Base-by-base conservation (phyloP, 2,113 vertebrate species). In the Pterocles gutturalis region DNA sequence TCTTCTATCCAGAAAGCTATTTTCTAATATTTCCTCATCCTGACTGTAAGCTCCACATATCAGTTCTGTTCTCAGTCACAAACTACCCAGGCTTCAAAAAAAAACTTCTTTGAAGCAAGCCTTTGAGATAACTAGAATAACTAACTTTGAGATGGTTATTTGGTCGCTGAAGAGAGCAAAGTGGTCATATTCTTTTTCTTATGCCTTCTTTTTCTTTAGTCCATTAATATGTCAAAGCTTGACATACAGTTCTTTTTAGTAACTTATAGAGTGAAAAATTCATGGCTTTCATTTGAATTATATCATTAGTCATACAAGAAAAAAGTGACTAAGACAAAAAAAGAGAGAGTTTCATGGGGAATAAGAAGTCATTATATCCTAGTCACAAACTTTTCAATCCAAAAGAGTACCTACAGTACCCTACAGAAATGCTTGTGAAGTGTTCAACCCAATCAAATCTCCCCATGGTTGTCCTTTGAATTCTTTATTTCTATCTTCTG, bases 401-500 rank as follows among this genome's bases (percentile, higher is more conserved):
- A n/a, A 55, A 73, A 67, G 60, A 83, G 51, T 73, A 95, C 83
- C 83, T 93, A 75, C 34, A 60, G 64, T 94, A 96, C 83, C 58
- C 87, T 93, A 81, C 81, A 97, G 89, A 97, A 96, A 95, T 7
- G 10, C 71, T 64, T 96, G 53, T 95, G 91, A 96, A 92, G 86
- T 96, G 71, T 45, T 93, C 53, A 94, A 55, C 60, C 77, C 84
- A 90, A 90, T 93, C 69, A 96, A 93, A 92, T 91, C 89, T 91
- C 60, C 15, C 75, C 7, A 66, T 31, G 43, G 65, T 72, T 88
- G 49, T 90, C 55, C 81, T 96, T 94, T 96, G 70, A 96, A 95
- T 95, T 95, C 92, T 90, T 95, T 95, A 94, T 96, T 93, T 89
- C 80, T 70, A 38, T 36, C 38, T 94, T 94, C 96, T 94, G 33